Evolutionary conservation across 1,140 invertebrate species (phyloP).

Genomic region (Theocolax elegans): DNA sequence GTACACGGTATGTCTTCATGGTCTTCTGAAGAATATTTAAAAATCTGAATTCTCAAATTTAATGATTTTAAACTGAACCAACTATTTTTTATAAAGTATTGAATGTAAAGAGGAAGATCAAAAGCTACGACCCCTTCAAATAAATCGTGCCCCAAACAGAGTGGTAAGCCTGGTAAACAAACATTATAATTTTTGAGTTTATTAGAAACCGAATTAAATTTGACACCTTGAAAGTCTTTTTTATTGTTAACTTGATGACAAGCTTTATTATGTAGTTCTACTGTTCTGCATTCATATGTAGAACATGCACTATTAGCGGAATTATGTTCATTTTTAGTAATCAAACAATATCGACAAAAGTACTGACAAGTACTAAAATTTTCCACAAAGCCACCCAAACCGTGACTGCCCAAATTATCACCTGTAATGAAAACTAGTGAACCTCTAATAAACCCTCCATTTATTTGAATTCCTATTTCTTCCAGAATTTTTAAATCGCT

Average conservation of each 20-base stretch:
- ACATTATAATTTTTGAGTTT: constrained; percentile 40
- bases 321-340: constrained; percentile 42
- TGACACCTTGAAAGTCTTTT: background rate
- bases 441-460: constrained; percentile 44
- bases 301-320: constrained; percentile 22
- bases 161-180: constrained; percentile 26
- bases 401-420: constrained; percentile 52
- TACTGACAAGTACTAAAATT: constrained; percentile 47
- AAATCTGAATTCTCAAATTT: background rate
- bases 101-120: constrained; percentile 26
- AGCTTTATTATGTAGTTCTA: constrained; percentile 10
- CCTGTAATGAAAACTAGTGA: constrained; percentile 49
- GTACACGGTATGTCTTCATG: no score
- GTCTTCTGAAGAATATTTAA: no score
- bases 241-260: background rate
- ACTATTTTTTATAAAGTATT: constrained; percentile 34
- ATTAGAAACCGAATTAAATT: constrained; percentile 30
- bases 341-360: constrained; percentile 46
- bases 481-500: constrained; percentile 54
- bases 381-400: constrained; percentile 48
- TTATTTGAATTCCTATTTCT: constrained; percentile 44
- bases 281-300: background rate
- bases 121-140: constrained; percentile 43
- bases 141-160: constrained; percentile 26
- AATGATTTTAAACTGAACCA: constrained; percentile 42